phyloP scores from a whole-genome alignment of 2,113 vertebrate genomes.

The Ammodytes marinus region DNA sequence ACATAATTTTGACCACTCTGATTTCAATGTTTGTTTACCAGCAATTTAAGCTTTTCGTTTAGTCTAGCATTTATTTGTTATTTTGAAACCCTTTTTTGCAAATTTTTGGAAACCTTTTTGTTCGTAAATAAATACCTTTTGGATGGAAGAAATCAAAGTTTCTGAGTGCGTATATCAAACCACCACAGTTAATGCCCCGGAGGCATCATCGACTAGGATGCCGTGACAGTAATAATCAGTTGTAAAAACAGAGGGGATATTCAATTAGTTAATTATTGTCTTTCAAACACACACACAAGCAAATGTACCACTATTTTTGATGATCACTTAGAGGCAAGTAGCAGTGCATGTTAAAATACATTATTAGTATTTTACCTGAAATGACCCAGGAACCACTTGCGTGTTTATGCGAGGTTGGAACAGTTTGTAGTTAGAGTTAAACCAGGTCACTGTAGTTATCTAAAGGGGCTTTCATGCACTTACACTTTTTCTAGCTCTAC shows the following conservation, averaged over 20 bases:
- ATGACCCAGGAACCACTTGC: neutral
- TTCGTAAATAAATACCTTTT: no score
- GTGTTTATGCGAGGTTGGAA: neutral
- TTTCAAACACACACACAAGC: neutral
- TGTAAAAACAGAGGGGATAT: neutral
- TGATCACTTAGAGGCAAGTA: neutral
- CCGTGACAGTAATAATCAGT: constrained; percentile 2
- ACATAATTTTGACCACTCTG: no score
- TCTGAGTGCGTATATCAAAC: no score
- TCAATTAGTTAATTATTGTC: constrained; percentile 3
- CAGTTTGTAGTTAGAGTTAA: neutral
- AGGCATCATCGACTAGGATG: no score
- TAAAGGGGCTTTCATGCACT: constrained; percentile 27
- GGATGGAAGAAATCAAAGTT: no score
- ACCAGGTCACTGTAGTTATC: neutral
- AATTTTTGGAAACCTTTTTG: no score
- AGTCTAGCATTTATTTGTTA: no score
- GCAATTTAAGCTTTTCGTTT: no score
- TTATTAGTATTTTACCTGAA: neutral
- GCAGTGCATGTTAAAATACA: neutral
- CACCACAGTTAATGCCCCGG: no score
- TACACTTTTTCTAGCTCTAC: constrained; percentile 25
- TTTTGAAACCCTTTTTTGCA: no score
- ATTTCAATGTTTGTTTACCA: no score
- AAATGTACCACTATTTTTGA: neutral